Conservation (phyloP, 2,113 vertebrate genomes). For the Carassius auratus region DNA sequence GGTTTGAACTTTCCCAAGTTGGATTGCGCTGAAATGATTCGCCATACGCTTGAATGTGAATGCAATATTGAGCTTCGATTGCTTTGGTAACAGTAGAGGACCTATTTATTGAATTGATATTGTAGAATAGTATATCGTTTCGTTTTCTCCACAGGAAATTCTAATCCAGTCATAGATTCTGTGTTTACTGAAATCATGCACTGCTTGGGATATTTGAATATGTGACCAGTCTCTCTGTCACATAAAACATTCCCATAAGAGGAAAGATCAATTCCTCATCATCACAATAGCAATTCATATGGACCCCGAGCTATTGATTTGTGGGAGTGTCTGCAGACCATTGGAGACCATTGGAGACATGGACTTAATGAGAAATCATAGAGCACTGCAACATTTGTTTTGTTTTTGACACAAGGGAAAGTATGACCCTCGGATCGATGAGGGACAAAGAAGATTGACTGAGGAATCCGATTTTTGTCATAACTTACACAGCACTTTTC, state of each 20-base stretch:
- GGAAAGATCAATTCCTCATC: conserved; percentile 69
- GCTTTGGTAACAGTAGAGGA: conserved; percentile 7
- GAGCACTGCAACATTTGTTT: conserved; percentile 61
- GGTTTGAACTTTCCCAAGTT: conserved; percentile 3
- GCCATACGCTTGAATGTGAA: background rate
- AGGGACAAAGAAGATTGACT: conserved; percentile 56
- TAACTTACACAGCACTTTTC: conserved; percentile 56
- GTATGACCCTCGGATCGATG: conserved; percentile 64
- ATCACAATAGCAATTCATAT: conserved; percentile 64
- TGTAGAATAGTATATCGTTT: conserved; percentile 46
- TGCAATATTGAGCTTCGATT: conserved; percentile 21
- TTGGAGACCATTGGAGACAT: conserved; percentile 62
- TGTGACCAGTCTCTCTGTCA: conserved; percentile 64
- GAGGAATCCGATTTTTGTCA: conserved; percentile 53
- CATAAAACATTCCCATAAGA: conserved; percentile 72
- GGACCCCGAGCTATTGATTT: conserved; percentile 63
- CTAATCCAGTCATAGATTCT: conserved; percentile 72
- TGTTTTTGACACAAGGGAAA: conserved; percentile 58
- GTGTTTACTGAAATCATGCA: conserved; percentile 72
- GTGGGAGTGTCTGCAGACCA: conserved; percentile 53
- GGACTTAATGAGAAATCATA: conserved; percentile 68
- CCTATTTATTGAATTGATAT: conserved; percentile 57
- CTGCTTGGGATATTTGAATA: conserved; percentile 71
- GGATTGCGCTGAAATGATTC: background rate
- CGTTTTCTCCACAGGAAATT: conserved; percentile 65